A percentile compares a stretch with the other conserved stretches of the same genome.
These are phyloP conservation scores for Parapsyche elsis DNA, from an alignment of 1,140 invertebrate genomes.

Conservation along the genomic window DNA sequence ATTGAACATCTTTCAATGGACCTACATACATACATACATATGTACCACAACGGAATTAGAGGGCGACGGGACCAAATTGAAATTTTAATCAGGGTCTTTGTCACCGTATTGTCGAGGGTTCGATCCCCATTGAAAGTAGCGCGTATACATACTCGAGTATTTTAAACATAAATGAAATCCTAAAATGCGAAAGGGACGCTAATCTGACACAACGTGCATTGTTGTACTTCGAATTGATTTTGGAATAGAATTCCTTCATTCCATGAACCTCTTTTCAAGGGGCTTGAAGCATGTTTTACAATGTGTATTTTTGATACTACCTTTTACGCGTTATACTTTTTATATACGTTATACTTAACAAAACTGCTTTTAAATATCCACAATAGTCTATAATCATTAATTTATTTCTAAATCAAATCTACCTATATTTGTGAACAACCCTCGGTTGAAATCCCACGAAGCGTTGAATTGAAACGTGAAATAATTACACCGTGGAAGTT, in stretches of 20 bases:
- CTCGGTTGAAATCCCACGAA: not conserved
- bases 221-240: not conserved
- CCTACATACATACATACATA: not conserved
- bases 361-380: no score
- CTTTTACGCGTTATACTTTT: no score
- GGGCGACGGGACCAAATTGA: slow-evolving; percentile 33
- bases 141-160: not conserved
- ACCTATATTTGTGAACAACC: no score
- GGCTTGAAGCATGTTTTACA: not conserved
- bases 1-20: not conserved
- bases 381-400: no score
- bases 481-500: slow-evolving; percentile 20
- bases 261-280: not conserved
- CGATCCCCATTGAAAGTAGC: not conserved
- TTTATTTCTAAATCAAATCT: no score
- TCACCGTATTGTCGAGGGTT: slow-evolving; percentile 22
- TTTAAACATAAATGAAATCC: slow-evolving; percentile 28
- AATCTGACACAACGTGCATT: slow-evolving; percentile 18
- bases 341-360: no score
- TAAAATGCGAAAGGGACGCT: not conserved
- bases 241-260: not conserved
- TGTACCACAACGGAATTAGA: slow-evolving; percentile 37
- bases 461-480: not conserved
- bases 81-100: slow-evolving; percentile 40
- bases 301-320: no score